Evolutionary conservation across 1,140 invertebrate species (phyloP).

Genomic region (Colletes latitarsis): DNA sequence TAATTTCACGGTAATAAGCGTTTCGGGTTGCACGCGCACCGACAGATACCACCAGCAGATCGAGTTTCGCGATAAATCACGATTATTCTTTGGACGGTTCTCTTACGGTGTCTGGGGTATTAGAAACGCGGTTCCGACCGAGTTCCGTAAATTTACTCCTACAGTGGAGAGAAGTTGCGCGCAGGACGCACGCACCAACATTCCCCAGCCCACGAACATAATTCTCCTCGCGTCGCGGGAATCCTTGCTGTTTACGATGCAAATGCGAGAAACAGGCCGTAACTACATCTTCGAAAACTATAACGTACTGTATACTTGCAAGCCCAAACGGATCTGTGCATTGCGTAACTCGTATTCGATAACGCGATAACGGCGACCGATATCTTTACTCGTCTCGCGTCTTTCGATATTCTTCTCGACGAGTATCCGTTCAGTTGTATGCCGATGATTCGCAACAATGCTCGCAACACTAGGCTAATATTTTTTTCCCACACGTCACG

Average conservation of each 20-base stretch:
- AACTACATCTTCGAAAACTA: too few species aligned
- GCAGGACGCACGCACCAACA: background rate
- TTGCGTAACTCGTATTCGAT: too few species aligned
- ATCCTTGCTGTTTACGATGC: background rate
- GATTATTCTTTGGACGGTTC: background rate
- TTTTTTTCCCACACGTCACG: too few species aligned
- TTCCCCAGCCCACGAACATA: background rate
- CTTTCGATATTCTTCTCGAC: too few species aligned
- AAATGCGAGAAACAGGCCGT: background rate
- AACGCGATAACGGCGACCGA: too few species aligned
- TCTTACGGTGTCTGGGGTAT: background rate
- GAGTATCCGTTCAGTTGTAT: too few species aligned
- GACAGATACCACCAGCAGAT: background rate
- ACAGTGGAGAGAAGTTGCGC: background rate
- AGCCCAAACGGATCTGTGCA: too few species aligned
- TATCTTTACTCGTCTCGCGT: too few species aligned
- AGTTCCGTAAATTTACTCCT: background rate
- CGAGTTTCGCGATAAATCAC: constrained; percentile 2
- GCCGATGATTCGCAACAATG: too few species aligned
- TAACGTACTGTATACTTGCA: too few species aligned
- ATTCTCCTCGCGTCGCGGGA: constrained; percentile 2
- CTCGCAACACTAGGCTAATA: too few species aligned
- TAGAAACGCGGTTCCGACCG: background rate
- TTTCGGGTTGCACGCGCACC: background rate
- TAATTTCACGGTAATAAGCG: constrained; percentile 11